A percentile compares a stretch with the other conserved stretches of the same genome.
Evolutionary conservation across 2,888 invertebrate species (phyloP).

Genomic region (Rhagophthalmus giganteus): DNA sequence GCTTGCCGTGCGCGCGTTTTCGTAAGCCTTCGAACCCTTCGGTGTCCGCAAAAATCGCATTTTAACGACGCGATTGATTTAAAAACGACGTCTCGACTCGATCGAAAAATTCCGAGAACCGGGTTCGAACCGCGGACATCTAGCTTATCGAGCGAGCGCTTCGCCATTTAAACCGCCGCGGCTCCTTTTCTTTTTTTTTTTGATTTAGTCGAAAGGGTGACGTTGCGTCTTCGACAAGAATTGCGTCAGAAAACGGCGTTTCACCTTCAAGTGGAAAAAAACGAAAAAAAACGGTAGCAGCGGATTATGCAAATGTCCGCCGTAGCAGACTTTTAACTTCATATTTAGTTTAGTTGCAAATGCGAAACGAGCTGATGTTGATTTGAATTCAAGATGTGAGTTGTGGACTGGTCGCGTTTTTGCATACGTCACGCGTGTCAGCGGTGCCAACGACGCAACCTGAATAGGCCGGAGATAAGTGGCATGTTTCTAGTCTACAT

Average conservation of each 20-base stretch:
- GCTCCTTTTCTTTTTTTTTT: no score
- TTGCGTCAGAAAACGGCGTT: background rate
- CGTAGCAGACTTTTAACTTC: slow-evolving; percentile 6
- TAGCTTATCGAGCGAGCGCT: no score
- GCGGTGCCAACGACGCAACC: slow-evolving; percentile 34
- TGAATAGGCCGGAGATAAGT: slow-evolving; percentile 34
- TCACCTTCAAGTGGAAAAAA: no score
- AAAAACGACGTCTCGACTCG: no score
- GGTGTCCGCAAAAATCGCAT: no score
- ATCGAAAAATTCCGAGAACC: no score
- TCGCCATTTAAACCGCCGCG: no score
- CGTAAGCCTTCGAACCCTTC: no score
- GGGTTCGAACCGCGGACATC: no score
- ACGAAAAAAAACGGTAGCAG: background rate
- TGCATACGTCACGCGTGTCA: slow-evolving; percentile 36
- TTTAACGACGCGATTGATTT: no score
- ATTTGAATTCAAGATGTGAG: slow-evolving; percentile 31
- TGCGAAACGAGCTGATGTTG: slow-evolving; percentile 14
- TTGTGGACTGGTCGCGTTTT: slow-evolving; percentile 24
- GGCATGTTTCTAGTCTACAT: slow-evolving; percentile 26
- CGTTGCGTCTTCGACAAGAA: background rate
- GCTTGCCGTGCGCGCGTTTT: no score
- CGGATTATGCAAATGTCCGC: slow-evolving; percentile 1
- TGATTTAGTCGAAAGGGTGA: no score
- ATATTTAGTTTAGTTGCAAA: slow-evolving; percentile 21